Evolutionary conservation across 2,888 invertebrate genomes (phyloP), one percentile per base, ranked within the genome.

Genomic region (Syrista parreyssii): DNA sequence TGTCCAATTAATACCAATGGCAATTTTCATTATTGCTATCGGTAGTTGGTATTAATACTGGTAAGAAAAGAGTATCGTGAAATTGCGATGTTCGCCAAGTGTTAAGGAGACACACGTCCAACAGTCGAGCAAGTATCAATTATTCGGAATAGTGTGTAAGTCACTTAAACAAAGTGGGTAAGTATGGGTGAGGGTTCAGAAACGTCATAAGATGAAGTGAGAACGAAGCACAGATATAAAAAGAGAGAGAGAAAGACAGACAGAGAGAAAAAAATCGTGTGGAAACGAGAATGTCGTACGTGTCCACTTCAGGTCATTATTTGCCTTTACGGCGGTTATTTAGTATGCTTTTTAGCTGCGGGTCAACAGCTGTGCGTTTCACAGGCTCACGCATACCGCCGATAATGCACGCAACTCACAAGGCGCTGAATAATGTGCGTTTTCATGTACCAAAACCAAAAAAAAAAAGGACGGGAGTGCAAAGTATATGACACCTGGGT

Each of bases 351-450:
- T 85, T 88, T 88, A 86, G 88, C 88, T 88, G 88, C 88, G 87
- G 89, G 87, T 88, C 87, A 87, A 88, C 89, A 89, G 88, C 88
- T 89, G 88, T 83, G 86, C 85, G 76, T 79, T 80, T 82, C 79
- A 83, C 79, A 79, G 55, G 80, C 78, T 76, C 78, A 77, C 77
- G 76, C 75, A 76, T 71, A 74, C 81, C 75, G 76, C 81, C 55
- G 79, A 75, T 75, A 79, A 79, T 75, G 77, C 81, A 81, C 81
- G 81, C 68, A 55, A 68, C 55, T 73, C 76, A 75, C 31, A 69
- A 23, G 55, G 55, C 55, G 55, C 55, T 68, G 71, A 76, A 71
- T 55, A 36, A 32, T 68, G 68, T 68, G 74, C 72, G 31, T 71
- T 71, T 23, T 33, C 71, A 32, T 71, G 31, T 71, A 71, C 33